Percentiles rank a stretch among this genome's conserved stretches.
Conservation (phyloP, 2,797 vertebrate genomes). For the Spea hammondii region DNA sequence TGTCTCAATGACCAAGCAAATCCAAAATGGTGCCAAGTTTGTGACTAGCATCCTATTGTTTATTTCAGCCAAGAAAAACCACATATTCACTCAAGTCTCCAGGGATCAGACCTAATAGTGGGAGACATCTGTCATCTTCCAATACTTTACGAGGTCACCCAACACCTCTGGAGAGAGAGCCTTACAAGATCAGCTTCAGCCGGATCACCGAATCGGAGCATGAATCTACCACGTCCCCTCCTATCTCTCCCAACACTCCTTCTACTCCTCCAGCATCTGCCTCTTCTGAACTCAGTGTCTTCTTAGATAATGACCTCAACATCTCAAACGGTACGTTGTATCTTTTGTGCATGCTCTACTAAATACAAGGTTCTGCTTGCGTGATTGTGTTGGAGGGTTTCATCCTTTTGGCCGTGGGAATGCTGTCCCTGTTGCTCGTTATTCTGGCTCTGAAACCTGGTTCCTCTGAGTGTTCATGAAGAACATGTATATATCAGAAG, state of each 20-base stretch:
- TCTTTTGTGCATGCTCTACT: no score
- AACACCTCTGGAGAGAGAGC: conserved; percentile 87
- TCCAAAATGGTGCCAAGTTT: no score
- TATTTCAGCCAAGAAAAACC: conserved; percentile 85
- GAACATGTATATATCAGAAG: background rate
- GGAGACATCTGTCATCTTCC: conserved; percentile 81
- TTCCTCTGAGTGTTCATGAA: background rate
- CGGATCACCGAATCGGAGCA: conserved; percentile 87
- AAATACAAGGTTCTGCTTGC: no score
- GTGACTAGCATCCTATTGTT: background rate
- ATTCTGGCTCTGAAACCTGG: background rate
- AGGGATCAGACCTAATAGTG: conserved; percentile 82
- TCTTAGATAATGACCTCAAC: conserved; percentile 84
- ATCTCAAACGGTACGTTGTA: conserved; percentile 72
- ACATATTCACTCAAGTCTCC: conserved; percentile 89
- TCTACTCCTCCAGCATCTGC: conserved; percentile 88
- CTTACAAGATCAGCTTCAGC: conserved; percentile 93
- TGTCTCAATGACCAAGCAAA: no score
- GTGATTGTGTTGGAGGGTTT: no score
- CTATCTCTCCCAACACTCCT: conserved; percentile 90
- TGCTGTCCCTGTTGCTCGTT: background rate
- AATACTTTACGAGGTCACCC: conserved; percentile 87
- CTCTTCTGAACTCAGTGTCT: conserved; percentile 85
- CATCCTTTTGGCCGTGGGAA: no score
- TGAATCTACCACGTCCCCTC: conserved; percentile 75